Evolutionary conservation across 2,797 vertebrate genomes (phyloP), one percentile per base, ranked within the genome.

Genomic region (Semaprochilodus insignis): DNA sequence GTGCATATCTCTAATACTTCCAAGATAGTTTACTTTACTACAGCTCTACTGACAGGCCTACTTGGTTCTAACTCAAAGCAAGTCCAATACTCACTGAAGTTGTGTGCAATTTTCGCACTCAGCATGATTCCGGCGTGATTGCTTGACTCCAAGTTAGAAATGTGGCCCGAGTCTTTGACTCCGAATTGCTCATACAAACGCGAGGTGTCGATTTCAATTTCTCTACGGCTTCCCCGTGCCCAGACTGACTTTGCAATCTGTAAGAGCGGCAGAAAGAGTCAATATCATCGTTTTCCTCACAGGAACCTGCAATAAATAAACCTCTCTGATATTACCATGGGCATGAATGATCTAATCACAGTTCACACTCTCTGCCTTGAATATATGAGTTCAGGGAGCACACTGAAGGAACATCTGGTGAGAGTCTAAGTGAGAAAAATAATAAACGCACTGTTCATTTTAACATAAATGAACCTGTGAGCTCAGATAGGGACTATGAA

Each of bases 161-260:
- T 69, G 0, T 25, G 67, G 0, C 83, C 73, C 6, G n/a, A 31
- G 7, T 94, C 92, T 87, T 92, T 94, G n/a, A 87, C 67, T 1
- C 85, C 84, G 87, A 96, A 96, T 86, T 95, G 94, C 77, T 93
- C 88, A 0, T 66, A 84, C n/a, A 96, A 88, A 80, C 94, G 93
- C 0, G 82, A 63, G 0, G 89, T 89, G 69, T 95, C 85, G 2
- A 95, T 87, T 87, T 90, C 91, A 36, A 87, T 91, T 90, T 83
- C 93, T 85, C 66, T 34, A 0, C 15, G 34, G 65, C 89, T 90
- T 77, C 87, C 86, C 3, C 73, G 88, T 27, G 21, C 89, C 96
- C 95, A 96, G 80, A 96, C 82, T 16, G 95, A 95, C 84, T 96
- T 96, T 11, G 88, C 91, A 83, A 97, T 93, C 96, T 96, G 91